These are phyloP conservation scores for Sarcophaga subvicina DNA, from an alignment of 2,888 invertebrate genomes.

Conservation along the genomic window DNA sequence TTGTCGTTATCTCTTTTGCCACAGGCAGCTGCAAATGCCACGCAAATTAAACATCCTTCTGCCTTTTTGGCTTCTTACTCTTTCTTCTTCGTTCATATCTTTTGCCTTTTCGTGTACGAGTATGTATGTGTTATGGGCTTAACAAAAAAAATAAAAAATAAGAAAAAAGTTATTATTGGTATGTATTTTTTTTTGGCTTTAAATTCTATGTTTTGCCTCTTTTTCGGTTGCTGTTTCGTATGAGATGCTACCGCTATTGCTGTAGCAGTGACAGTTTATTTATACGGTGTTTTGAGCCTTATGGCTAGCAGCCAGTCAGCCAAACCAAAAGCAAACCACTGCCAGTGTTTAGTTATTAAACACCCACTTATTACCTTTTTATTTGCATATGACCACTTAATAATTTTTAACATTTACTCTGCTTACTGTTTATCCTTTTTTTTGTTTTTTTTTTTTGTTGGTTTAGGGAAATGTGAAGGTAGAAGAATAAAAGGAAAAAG, in stretches of 20 bases:
- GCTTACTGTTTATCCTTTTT: not conserved
- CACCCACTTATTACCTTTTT: conserved; percentile 81
- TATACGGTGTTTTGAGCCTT: conserved; percentile 50
- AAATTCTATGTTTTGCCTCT: conserved; percentile 55
- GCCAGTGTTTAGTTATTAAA: conserved; percentile 76
- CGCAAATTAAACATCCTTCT: conserved; percentile 80
- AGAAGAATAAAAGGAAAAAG: not conserved
- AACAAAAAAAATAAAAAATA: conserved; percentile 2
- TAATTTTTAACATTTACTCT: conserved; percentile 41
- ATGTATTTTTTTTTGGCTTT: conserved; percentile 57
- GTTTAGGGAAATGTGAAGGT: not conserved
- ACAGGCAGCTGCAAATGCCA: conserved; percentile 80
- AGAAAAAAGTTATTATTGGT: conserved; percentile 18
- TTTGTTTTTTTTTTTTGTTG: not conserved
- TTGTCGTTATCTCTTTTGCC: conserved; percentile 80
- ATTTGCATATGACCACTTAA: conserved; percentile 78
- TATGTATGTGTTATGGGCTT: conserved; percentile 55
- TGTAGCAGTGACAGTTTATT: conserved; percentile 62
- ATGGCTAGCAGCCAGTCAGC: conserved; percentile 60
- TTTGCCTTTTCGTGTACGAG: not conserved
- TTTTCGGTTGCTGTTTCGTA: conserved; percentile 43
- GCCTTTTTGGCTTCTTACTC: conserved; percentile 66
- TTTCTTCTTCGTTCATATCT: conserved; percentile 21
- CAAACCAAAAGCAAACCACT: conserved; percentile 32
- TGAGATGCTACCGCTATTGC: conserved; percentile 39